A percentile compares a stretch with the other conserved stretches of the same genome.
Conservation (phyloP, 2,888 invertebrate species). For the Beris morrisii region DNA sequence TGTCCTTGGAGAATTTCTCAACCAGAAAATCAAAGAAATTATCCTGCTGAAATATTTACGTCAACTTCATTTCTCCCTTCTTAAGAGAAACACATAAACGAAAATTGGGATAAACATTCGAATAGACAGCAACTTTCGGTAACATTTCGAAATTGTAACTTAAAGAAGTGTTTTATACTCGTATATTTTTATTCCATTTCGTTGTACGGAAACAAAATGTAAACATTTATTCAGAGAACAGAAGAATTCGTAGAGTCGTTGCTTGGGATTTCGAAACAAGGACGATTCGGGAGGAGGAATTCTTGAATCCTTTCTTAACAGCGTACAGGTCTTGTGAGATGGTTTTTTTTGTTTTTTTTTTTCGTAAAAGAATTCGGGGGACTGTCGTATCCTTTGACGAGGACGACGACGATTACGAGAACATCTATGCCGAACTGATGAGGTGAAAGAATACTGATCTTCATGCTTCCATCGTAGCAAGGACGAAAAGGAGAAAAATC, state of each 20-base stretch:
- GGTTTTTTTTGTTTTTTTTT: too few relatives aligned
- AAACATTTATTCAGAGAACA: constrained; percentile 16
- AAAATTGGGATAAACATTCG: constrained; percentile 5
- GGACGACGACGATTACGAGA: too few relatives aligned
- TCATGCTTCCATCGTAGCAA: not conserved
- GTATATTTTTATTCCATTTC: constrained; percentile 19
- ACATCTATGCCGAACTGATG: not conserved
- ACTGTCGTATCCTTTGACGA: too few relatives aligned
- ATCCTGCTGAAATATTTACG: too few relatives aligned
- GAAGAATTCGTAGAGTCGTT: not conserved
- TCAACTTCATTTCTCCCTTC: constrained; percentile 6
- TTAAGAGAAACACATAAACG: not conserved
- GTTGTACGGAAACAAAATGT: not conserved
- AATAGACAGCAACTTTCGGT: constrained; percentile 1
- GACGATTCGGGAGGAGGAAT: too few relatives aligned
- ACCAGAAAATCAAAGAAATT: too few relatives aligned
- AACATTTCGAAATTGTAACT: constrained; percentile 5
- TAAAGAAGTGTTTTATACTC: constrained; percentile 5
- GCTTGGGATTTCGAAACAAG: not conserved
- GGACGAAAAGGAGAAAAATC: not conserved
- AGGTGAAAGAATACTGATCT: not conserved
- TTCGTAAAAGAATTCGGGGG: too few relatives aligned
- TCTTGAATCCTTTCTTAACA: too few relatives aligned
- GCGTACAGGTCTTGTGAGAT: too few relatives aligned
- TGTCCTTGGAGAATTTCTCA: too few relatives aligned